These are phyloP conservation scores for Cirrhinus mrigala DNA, from an alignment of 2,797 vertebrate species.

Conservation along the genomic window DNA sequence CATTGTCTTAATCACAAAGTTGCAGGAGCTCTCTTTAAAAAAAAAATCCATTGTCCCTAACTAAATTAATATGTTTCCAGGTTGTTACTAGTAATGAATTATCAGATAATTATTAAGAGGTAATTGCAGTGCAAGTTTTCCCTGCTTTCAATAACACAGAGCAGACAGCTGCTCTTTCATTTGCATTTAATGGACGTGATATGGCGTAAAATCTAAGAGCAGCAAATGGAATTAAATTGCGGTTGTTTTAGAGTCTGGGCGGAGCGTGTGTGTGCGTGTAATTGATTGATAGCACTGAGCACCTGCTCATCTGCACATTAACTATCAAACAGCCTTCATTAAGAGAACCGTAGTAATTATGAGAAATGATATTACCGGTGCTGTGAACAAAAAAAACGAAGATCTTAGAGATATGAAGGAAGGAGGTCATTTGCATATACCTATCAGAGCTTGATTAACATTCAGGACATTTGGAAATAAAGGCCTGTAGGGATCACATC, in stretches of 20 bases:
- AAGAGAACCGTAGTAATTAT: conserved; percentile 43
- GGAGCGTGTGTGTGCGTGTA: conserved; percentile 43
- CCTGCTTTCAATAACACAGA: conserved; percentile 62
- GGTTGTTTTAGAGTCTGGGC: conserved; percentile 47
- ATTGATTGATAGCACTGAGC: conserved; percentile 53
- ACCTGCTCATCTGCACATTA: conserved; percentile 49
- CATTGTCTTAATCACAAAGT: conserved; percentile 66
- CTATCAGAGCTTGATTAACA: conserved; percentile 51
- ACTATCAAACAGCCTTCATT: conserved; percentile 37
- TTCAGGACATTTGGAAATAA: conserved; percentile 35
- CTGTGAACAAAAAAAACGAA: conserved; percentile 44
- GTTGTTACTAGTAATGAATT: conserved; percentile 63
- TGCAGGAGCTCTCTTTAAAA: conserved; percentile 64
- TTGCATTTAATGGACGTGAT: conserved; percentile 63
- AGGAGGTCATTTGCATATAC: conserved; percentile 26
- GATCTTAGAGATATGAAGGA: conserved; percentile 32
- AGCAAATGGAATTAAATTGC: conserved; percentile 58
- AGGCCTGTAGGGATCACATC: not conserved
- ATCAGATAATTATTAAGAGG: conserved; percentile 65
- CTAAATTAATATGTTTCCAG: conserved; percentile 56
- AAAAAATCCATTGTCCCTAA: conserved; percentile 38
- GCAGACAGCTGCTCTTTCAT: conserved; percentile 53
- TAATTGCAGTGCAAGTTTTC: conserved; percentile 65
- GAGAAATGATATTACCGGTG: conserved; percentile 45
- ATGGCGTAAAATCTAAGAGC: conserved; percentile 55